Percentiles rank a stretch among this genome's conserved stretches.
phyloP scores from a whole-genome alignment of 2,797 vertebrate genomes.

The Squalus acanthias region DNA sequence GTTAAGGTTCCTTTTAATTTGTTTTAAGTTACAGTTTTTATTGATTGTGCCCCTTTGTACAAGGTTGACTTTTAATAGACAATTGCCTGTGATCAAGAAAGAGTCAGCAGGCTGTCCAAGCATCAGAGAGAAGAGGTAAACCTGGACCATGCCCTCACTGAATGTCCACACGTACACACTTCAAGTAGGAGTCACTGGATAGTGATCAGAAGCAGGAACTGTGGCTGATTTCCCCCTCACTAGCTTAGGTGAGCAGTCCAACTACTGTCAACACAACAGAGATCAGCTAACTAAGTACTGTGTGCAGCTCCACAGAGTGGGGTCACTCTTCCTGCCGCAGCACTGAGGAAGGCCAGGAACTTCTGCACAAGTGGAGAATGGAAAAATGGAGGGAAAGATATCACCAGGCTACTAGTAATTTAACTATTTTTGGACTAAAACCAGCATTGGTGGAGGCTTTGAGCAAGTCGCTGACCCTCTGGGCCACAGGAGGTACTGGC shows the following conservation, averaged over 20 bases:
- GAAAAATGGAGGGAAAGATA: neutral
- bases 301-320: neutral
- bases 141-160: neutral
- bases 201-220: neutral
- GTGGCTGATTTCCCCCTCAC: no score
- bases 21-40: no score
- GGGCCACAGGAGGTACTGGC: neutral
- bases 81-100: neutral
- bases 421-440: neutral
- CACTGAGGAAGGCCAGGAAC: neutral
- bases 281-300: neutral
- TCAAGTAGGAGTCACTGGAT: neutral
- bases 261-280: neutral
- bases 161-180: neutral
- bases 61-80: no score
- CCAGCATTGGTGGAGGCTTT: neutral
- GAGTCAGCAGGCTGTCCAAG: neutral
- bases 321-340: neutral
- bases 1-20: no score
- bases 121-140: neutral
- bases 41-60: no score
- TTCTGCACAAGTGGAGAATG: neutral
- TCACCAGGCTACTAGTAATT: neutral
- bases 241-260: neutral
- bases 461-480: neutral